A percentile compares a stretch with the other conserved stretches of the same genome.
Conservation (phyloP, 2,888 invertebrate species). For the Portevinia maculata region DNA sequence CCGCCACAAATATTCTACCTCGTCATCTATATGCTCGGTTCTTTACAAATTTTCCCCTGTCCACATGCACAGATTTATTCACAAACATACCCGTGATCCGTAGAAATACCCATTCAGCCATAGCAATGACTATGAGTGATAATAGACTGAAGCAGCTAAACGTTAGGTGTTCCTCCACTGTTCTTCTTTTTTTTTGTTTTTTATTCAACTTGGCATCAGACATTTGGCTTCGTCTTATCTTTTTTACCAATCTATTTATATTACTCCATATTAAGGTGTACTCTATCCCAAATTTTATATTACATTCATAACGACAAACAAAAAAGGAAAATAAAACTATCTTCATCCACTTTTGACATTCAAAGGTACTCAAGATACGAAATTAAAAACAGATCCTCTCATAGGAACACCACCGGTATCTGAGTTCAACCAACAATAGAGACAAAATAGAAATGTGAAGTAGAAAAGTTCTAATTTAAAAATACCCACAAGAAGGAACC, state of each 20-base stretch:
- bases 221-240: slow-evolving; percentile 68
- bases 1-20: slow-evolving; percentile 3
- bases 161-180: slow-evolving; percentile 3
- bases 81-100: slow-evolving; percentile 31
- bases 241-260: slow-evolving; percentile 53
- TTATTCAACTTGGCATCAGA: slow-evolving; percentile 69
- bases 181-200: slow-evolving; percentile 7
- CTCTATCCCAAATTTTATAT: slow-evolving; percentile 35
- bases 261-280: slow-evolving; percentile 55
- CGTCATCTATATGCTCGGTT: slow-evolving; percentile 24
- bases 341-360: slow-evolving; percentile 72
- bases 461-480: slow-evolving; percentile 73
- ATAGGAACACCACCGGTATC: slow-evolving; percentile 24
- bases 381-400: slow-evolving; percentile 18
- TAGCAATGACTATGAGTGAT: slow-evolving; percentile 39
- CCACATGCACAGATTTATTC: slow-evolving; percentile 42
- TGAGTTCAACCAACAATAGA: slow-evolving; percentile 24
- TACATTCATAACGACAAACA: slow-evolving; percentile 48
- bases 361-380: slow-evolving; percentile 49
- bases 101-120: slow-evolving; percentile 9
- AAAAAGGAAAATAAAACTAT: slow-evolving; percentile 29
- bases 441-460: slow-evolving; percentile 39
- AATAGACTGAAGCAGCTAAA: slow-evolving; percentile 17
- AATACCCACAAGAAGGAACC: slow-evolving; percentile 72
- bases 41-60: slow-evolving; percentile 39